Percentiles rank a stretch among this genome's conserved stretches.
Evolutionary conservation across 2,888 invertebrate genomes (phyloP).

Genomic region (Sympetrum striolatum): DNA sequence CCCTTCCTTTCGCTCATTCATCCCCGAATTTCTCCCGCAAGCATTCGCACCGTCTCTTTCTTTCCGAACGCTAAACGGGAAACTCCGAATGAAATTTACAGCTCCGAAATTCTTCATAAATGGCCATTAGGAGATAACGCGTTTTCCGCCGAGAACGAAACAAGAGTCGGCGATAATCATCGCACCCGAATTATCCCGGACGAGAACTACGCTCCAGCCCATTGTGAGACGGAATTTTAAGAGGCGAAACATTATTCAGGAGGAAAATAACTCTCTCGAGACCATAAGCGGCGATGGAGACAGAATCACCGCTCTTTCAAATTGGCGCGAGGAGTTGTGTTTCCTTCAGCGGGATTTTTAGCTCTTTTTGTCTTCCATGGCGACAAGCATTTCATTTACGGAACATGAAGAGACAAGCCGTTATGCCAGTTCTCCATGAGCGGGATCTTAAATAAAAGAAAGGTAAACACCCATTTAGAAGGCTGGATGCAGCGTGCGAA

Average conservation of each 20-base stretch:
- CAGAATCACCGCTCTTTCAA: not conserved
- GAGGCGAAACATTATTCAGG: not conserved
- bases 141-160: not conserved
- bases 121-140: not conserved
- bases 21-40: not conserved
- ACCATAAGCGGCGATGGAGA: conserved; percentile 7
- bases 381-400: conserved; percentile 21
- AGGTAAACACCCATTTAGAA: not conserved
- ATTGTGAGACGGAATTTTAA: conserved; percentile 20
- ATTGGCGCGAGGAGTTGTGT: not conserved
- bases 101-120: not conserved
- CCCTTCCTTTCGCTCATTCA: not conserved
- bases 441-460: not conserved
- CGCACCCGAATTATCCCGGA: not conserved
- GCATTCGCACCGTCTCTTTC: not conserved
- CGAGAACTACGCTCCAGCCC: not conserved
- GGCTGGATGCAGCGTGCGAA: not conserved
- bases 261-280: not conserved
- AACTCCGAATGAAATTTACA: not conserved
- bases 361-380: not conserved
- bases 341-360: not conserved
- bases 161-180: not conserved
- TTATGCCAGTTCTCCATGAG: not conserved
- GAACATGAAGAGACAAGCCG: not conserved
- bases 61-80: not conserved